phyloP scores from a whole-genome alignment of 2,113 vertebrate species.

The Chaetorhynchus papuensis region DNA sequence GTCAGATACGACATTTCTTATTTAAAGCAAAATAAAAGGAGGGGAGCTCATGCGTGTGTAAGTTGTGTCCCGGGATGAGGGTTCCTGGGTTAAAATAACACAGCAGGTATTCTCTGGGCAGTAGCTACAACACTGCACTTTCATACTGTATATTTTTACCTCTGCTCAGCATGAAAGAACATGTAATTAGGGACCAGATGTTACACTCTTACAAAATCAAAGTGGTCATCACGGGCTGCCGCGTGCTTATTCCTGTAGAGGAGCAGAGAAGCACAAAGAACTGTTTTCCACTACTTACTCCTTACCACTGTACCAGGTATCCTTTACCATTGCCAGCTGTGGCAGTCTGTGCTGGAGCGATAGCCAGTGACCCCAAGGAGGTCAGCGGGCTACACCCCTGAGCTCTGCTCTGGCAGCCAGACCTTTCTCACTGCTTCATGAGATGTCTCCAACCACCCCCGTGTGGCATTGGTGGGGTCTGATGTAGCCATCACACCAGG shows the following conservation, averaged over 20 bases:
- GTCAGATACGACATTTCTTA: background rate
- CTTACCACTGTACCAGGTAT: background rate
- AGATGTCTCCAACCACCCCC: background rate
- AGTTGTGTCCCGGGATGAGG: background rate
- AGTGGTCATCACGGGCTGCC: background rate
- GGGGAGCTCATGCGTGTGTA: accelerated
- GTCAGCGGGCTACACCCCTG: accelerated
- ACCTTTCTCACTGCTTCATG: background rate
- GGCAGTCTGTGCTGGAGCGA: background rate
- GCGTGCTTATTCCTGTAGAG: background rate
- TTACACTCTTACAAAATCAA: background rate
- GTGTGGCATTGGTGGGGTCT: accelerated
- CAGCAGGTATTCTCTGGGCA: background rate
- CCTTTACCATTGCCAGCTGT: background rate
- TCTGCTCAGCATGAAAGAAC: background rate
- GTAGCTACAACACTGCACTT: background rate
- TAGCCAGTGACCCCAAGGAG: background rate
- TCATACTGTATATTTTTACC: background rate
- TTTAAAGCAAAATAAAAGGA: background rate
- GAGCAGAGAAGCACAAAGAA: background rate
- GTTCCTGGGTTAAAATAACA: background rate
- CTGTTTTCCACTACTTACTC: background rate
- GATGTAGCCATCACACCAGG: background rate
- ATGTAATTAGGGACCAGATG: background rate
- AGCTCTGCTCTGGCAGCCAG: background rate